Base-by-base conservation (phyloP, 2,888 invertebrate species). In the Sericinus montela region DNA sequence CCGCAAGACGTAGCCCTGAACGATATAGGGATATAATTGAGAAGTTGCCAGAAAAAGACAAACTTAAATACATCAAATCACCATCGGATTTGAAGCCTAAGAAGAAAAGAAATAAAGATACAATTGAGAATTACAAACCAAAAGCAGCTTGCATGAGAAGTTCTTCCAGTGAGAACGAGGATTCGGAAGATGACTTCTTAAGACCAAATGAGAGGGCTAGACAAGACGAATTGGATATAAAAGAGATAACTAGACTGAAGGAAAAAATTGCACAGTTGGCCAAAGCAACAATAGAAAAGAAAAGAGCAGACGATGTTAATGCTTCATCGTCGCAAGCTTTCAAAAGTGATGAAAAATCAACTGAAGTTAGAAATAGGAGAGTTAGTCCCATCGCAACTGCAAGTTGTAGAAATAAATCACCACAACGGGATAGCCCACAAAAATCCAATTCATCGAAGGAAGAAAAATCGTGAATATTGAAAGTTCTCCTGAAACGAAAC, bases 201-300 rank as follows among this genome's bases (percentile, higher is more conserved):
- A 80, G 81, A 13, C 56, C 84, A 16, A 91, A 92, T 51, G 91
- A 91, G 40, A 62, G 75, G 11, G 75, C 69, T 13, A 67, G 80
- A 0, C 91, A 91, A 49, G 91, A 93, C 32, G 91, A 91, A 44
- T 85, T 92, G 42, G 91, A 93, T 56, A 63, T 73, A 19, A 92
- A 91, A 60, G 94, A 95, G 65, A 71, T 94, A 56, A 90, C 91
- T 62, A 91, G 92, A 65, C 75, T 95, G 54, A 92, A 94, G 64
- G 91, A 59, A 91, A 92, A 56, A 75, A 91, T 70, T 91, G 94
- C 48, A 90, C 93, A 53, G 53, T 94, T 95, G 75, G 94, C 95
- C 1, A 93, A 93, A 63, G 94, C 93, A 1, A 69, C 79, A 0
- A 66, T 79, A 32, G 78, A 80, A 55, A 62, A 67, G n/a, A 67